Evolutionary conservation across 2,888 invertebrate species (phyloP), one percentile per base, ranked within the genome.

Genomic region (Dasypolia templi): DNA sequence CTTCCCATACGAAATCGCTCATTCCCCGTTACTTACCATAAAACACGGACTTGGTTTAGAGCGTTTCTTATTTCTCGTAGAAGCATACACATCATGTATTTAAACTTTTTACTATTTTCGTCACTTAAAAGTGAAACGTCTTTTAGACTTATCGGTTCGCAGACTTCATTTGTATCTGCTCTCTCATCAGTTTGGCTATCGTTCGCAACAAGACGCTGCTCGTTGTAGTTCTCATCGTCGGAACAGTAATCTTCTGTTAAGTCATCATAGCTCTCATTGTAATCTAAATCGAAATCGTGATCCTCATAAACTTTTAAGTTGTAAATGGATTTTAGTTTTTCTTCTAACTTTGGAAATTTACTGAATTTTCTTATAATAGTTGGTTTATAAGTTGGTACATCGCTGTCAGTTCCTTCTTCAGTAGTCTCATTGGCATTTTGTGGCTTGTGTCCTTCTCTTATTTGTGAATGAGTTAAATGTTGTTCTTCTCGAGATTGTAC

Each of bases 21-120:
- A n/a, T n/a, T n/a, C n/a, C n/a, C n/a, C n/a, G 71, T 69, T 74
- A 69, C 86, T 88, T 87, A 94, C 94, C 94, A 93, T 79, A 93
- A 92, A 22, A 63, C 66, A 55, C 86, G 77, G 17, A 93, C 88
- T 56, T 86, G 77, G 42, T 63, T 46, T 73, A 92, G 87, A 19
- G 90, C 82, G 32, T 86, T 78, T 64, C 81, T 89, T 42, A 93
- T 87, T 82, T 91, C 88, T 61, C 77, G 78, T 32, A 91, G 75
- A 63, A 92, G 79, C 72, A 78, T 87, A 61, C 71, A 72, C 49
- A 90, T 75, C 55, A 92, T 75, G 32, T 75, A 80, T 75, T 89
- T 89, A 59, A 91, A 90, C 71, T 77, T 84, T 71, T 82, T 72
- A 72, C 58, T 82, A 61, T 61, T 81, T 46, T 82, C 76, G 4